Evolutionary conservation across 35 echinoderm and acorn worm genomes (phyloP).

Genomic region (Apostichopus parvimensis): DNA sequence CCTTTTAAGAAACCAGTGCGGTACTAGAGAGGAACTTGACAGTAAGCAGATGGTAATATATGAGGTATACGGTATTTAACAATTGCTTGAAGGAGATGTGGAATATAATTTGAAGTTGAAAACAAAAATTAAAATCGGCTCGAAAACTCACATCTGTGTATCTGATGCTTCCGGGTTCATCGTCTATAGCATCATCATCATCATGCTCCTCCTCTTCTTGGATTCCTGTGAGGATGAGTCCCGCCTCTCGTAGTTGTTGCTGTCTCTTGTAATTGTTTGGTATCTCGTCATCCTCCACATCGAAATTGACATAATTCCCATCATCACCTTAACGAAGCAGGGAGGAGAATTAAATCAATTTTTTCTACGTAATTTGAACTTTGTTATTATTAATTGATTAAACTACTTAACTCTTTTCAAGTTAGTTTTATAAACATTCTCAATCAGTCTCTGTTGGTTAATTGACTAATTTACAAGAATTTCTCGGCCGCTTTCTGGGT

Average conservation of each 20-base stretch:
- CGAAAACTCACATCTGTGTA: slow-evolving; percentile 23
- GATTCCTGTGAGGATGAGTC: slow-evolving; percentile 46
- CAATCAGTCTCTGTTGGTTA: no score
- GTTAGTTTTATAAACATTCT: not conserved
- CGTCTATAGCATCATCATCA: slow-evolving; percentile 60
- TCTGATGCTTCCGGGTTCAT: slow-evolving; percentile 37
- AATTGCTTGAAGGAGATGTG: no score
- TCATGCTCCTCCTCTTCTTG: slow-evolving; percentile 55
- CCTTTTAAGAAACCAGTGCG: no score
- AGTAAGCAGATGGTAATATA: not conserved
- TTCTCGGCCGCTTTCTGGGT: no score
- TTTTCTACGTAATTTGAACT: no score
- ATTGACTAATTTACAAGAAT: no score
- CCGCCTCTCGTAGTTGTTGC: slow-evolving; percentile 56
- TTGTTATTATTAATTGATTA: no score
- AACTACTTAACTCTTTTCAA: no score
- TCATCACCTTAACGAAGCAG: slow-evolving; percentile 76
- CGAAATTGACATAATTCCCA: slow-evolving; percentile 71
- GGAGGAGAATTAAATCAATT: not conserved
- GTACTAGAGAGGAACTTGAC: not conserved
- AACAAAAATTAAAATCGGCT: not conserved
- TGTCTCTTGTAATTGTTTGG: slow-evolving; percentile 40
- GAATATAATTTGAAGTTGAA: not conserved
- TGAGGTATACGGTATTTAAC: not conserved
- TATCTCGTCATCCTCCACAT: slow-evolving; percentile 18